Conservation (phyloP, 1,140 invertebrate species). For the Brachystomella parvula region DNA sequence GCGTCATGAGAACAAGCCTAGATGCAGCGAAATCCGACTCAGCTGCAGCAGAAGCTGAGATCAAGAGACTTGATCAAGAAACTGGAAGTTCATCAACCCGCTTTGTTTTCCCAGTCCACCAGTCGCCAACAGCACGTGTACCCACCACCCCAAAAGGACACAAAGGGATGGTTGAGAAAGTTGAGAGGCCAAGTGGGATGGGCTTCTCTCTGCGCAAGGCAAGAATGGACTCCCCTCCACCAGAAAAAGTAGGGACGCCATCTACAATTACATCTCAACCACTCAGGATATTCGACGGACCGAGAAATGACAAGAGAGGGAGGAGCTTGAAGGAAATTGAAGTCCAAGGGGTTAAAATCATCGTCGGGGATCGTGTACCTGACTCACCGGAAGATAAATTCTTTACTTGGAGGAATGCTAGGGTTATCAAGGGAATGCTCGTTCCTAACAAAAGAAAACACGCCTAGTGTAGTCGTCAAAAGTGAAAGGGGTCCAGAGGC, state of each 20-base stretch:
- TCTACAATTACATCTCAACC: conserved; percentile 13
- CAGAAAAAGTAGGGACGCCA: too few relatives aligned
- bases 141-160: too few relatives aligned
- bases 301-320: background rate
- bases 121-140: too few relatives aligned
- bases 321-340: conserved; percentile 16
- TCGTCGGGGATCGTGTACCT: conserved; percentile 68
- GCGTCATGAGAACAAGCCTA: too few relatives aligned
- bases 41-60: too few relatives aligned
- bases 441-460: conserved; percentile 48
- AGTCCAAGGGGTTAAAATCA: conserved; percentile 53
- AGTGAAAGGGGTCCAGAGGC: too few relatives aligned
- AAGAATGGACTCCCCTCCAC: too few relatives aligned
- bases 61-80: too few relatives aligned
- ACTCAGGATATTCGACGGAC: conserved; percentile 3
- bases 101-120: too few relatives aligned
- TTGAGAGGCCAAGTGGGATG: background rate
- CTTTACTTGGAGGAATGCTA: conserved; percentile 72
- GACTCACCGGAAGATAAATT: conserved; percentile 69
- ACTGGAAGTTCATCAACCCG: too few relatives aligned
- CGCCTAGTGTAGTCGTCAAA: too few relatives aligned
- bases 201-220: background rate
- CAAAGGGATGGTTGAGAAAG: background rate
- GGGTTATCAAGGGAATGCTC: conserved; percentile 72
- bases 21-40: too few relatives aligned